Evolutionary conservation across 2,113 vertebrate genomes (phyloP), one percentile per base, ranked within the genome.

Genomic region (Oreochromis spilurus): DNA sequence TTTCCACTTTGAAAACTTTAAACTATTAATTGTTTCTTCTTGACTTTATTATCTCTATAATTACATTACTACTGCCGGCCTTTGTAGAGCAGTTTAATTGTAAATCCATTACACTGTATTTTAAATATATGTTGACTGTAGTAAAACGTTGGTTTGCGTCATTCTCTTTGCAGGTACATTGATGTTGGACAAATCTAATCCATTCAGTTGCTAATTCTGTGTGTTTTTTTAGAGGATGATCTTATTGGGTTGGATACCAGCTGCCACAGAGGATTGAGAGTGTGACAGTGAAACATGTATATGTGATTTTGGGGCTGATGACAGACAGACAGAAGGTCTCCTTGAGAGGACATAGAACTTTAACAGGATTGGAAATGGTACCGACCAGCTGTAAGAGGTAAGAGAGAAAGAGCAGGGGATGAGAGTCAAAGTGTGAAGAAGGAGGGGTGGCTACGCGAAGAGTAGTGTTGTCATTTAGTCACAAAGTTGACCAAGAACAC

Each of bases 311-410:
- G 60, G 83, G 86, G 87, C 93, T 24, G 81, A 92, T 89, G 93
- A 92, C 91, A 93, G 90, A 92, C 82, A 89, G 54, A 91, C 92
- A 92, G 91, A 94, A 87, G 93, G 92, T 87, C 84, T 92, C 83
- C 88, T 87, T 62, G 43, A 81, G 83, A 92, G 85, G 93, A 95
- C 92, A 94, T 58, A 92, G 90, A 92, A 70, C 92, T 85, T 60
- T 95, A 95, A 95, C 94, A 95, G 93, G 94, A 95, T 95, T 95
- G 93, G 91, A 93, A 94, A 94, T 94, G 95, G 94, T 95, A 84
- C 70, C 13, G 67, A 91, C 80, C 92, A 91, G 91, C 94, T 95
- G 92, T 86, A 91, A 72, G 93, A 89, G 80, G 88, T 87, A 87
- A 58, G 82, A 84, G 89, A 88, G 88, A 90, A 89, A 82, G 87